Percentiles rank a stretch among this genome's conserved stretches.
These are phyloP conservation scores for Ornithoptera priamus DNA, from an alignment of 2,888 invertebrate genomes.

Conservation along the genomic window DNA sequence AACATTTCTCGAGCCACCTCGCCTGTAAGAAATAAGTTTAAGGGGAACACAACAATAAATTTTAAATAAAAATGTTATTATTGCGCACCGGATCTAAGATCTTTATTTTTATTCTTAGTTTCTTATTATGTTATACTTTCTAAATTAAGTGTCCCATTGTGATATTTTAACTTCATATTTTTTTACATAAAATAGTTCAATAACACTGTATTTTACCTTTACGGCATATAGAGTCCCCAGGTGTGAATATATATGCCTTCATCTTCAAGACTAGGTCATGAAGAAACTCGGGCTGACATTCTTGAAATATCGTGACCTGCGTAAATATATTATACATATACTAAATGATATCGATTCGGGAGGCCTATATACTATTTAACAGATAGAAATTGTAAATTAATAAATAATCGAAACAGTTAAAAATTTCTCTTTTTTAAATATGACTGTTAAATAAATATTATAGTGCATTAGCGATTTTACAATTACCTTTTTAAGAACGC, in stretches of 20 bases:
- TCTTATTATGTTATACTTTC: not conserved
- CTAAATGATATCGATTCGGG: not conserved
- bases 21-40: conserved; percentile 52
- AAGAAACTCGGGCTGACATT: conserved; percentile 98
- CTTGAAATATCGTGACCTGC: conserved; percentile 97
- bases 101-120: not conserved
- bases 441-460: no score
- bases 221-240: conserved; percentile 97
- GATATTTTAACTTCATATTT: not conserved
- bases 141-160: not conserved
- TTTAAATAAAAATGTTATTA: not conserved
- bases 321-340: not conserved
- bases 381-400: not conserved
- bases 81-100: no score
- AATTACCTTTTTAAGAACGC: conserved; percentile 94
- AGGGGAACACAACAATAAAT: not conserved
- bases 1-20: conserved; percentile 98
- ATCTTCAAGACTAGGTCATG: conserved; percentile 98
- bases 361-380: no score
- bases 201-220: conserved; percentile 81
- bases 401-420: not conserved
- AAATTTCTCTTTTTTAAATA: not conserved
- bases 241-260: conserved; percentile 99
- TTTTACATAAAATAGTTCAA: not conserved
- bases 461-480: not conserved